A percentile compares a stretch with the other conserved stretches of the same genome.
Evolutionary conservation across 2,797 vertebrate species (phyloP).

Genomic region (Poeciliopsis gracilis): DNA sequence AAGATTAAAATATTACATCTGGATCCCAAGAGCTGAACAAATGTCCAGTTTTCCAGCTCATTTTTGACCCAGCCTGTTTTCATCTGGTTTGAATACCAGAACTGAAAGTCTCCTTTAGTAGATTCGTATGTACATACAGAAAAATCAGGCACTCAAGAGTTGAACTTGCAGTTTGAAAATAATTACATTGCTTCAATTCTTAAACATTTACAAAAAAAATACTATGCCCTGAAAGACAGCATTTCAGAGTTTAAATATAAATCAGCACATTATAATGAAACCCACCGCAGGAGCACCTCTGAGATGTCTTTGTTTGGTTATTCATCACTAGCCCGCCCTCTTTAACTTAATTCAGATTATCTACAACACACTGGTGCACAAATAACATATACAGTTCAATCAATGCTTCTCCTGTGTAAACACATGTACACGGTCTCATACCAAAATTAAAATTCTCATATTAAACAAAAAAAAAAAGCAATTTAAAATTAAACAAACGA

Average conservation of each 20-base stretch:
- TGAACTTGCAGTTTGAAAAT: slow-evolving; percentile 73
- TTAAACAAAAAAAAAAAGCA: slow-evolving; percentile 44
- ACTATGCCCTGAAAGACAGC: slow-evolving; percentile 72
- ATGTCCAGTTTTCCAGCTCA: background rate
- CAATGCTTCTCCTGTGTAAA: slow-evolving; percentile 35
- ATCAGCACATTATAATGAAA: slow-evolving; percentile 70
- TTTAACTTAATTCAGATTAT: slow-evolving; percentile 55
- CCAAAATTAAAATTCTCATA: slow-evolving; percentile 52
- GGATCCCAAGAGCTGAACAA: background rate
- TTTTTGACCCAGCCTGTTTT: background rate
- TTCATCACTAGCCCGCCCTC: slow-evolving; percentile 51
- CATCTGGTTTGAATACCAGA: background rate
- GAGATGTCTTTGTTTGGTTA: slow-evolving; percentile 67
- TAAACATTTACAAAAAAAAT: slow-evolving; percentile 67
- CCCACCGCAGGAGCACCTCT: slow-evolving; percentile 40
- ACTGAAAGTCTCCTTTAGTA: slow-evolving; percentile 61
- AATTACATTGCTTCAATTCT: slow-evolving; percentile 72
- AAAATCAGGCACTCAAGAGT: slow-evolving; percentile 84
- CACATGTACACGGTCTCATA: slow-evolving; percentile 41
- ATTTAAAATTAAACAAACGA: slow-evolving; percentile 18
- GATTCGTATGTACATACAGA: slow-evolving; percentile 81
- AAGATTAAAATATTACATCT: background rate
- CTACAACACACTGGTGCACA: slow-evolving; percentile 55
- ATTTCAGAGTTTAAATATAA: slow-evolving; percentile 77
- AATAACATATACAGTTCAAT: slow-evolving; percentile 48